phyloP scores from a whole-genome alignment of 2,113 vertebrate genomes.

The Anarrhichthys ocellatus region DNA sequence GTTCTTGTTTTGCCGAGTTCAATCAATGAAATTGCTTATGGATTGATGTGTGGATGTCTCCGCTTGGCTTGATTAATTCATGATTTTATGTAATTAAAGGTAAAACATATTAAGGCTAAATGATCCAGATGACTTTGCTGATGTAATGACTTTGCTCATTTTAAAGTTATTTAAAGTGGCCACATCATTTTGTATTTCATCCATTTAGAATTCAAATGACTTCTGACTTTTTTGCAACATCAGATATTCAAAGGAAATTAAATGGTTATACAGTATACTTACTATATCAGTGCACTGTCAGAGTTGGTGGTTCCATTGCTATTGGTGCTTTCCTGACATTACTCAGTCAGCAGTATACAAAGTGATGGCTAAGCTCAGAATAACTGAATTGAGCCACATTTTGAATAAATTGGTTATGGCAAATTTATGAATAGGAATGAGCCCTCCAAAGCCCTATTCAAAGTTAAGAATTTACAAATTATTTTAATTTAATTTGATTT shows the following conservation, averaged over 20 bases:
- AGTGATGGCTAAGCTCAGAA: not conserved
- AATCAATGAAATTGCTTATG: not conserved
- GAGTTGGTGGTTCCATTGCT: too few relatives aligned
- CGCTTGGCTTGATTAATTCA: not conserved
- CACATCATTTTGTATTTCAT: not conserved
- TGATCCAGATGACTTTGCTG: not conserved
- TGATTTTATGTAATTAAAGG: not conserved
- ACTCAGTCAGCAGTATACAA: not conserved
- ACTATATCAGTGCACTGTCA: too few relatives aligned
- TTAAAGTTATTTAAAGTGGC: not conserved
- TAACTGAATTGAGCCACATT: not conserved
- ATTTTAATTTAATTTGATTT: not conserved
- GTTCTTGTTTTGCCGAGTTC: not conserved
- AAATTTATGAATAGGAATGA: not conserved
- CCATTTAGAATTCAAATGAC: not conserved
- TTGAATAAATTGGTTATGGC: not conserved
- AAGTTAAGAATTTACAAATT: not conserved
- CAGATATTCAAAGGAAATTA: not conserved
- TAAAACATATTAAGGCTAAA: not conserved
- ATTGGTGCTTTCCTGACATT: slow-evolving; percentile 5
- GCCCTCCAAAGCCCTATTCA: not conserved
- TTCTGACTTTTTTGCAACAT: slow-evolving; percentile 15
- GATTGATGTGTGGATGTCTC: not conserved
- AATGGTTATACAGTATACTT: not conserved
- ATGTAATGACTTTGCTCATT: not conserved